Evolutionary conservation across 2,888 invertebrate species (phyloP).

Genomic region (Cephus rjabovi): DNA sequence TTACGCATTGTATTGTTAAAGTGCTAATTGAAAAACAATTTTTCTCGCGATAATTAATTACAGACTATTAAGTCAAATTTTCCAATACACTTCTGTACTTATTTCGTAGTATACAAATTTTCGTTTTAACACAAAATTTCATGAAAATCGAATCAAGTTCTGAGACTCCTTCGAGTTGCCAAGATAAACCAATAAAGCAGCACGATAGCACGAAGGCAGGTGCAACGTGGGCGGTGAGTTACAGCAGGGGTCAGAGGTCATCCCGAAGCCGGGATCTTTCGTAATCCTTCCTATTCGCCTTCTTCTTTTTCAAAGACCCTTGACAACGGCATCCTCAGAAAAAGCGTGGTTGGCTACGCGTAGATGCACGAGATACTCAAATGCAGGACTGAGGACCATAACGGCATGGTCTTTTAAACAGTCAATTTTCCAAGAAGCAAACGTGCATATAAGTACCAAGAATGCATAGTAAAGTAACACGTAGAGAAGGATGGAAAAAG

Average conservation of each 20-base stretch:
- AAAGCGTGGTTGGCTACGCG: conserved; percentile 22
- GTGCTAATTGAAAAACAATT: neutral
- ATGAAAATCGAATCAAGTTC: neutral
- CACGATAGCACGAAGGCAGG: conserved; percentile 53
- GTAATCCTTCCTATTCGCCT: conserved; percentile 44
- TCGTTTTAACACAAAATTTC: neutral
- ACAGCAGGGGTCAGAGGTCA: conserved; percentile 56
- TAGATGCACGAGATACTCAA: conserved; percentile 30
- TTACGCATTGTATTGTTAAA: neutral
- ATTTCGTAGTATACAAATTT: neutral
- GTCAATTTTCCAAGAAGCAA: neutral
- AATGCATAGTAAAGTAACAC: neutral
- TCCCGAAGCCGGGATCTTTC: conserved; percentile 43
- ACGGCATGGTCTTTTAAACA: neutral
- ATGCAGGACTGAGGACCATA: conserved; percentile 6
- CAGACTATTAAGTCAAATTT: neutral
- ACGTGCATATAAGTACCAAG: neutral
- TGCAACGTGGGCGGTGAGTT: conserved; percentile 62
- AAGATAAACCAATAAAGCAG: conserved; percentile 60
- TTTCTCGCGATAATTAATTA: neutral
- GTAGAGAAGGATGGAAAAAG: neutral
- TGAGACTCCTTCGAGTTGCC: conserved; percentile 37
- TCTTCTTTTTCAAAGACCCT: conserved; percentile 3
- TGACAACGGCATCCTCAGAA: conserved; percentile 10
- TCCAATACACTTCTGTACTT: neutral